Evolutionary conservation across 2,888 invertebrate genomes (phyloP).

Genomic region (Sphaerophoria taeniata): DNA sequence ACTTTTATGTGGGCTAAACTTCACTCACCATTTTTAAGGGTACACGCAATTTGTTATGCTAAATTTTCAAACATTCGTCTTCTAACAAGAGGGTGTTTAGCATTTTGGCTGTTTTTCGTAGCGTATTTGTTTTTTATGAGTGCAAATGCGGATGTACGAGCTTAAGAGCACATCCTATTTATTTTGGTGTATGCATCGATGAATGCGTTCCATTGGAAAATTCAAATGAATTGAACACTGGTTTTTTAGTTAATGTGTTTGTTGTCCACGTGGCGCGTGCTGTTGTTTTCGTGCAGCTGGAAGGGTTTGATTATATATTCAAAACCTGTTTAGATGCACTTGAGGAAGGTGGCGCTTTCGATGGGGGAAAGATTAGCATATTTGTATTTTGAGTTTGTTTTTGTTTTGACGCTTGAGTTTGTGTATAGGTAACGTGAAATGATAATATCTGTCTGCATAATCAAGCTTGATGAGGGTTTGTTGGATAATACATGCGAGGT

Average conservation of each 20-base stretch:
- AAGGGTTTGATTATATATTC: constrained; percentile 12
- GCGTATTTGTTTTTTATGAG: constrained; percentile 53
- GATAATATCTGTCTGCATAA: constrained; percentile 55
- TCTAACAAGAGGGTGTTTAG: constrained; percentile 43
- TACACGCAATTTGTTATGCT: constrained; percentile 44
- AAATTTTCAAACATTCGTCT: constrained; percentile 39
- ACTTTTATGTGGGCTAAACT: too few relatives aligned
- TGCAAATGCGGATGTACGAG: constrained; percentile 21
- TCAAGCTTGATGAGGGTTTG: constrained; percentile 60
- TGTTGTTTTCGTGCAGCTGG: background rate
- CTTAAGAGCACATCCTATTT: background rate
- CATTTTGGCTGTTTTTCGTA: constrained; percentile 20
- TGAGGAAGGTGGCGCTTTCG: background rate
- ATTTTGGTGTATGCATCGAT: constrained; percentile 3
- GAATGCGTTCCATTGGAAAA: constrained; percentile 57
- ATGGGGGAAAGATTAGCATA: constrained; percentile 41
- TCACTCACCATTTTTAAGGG: constrained; percentile 6
- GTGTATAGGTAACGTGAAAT: constrained; percentile 15
- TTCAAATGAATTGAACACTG: constrained; percentile 51
- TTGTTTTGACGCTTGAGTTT: constrained; percentile 57
- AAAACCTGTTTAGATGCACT: background rate
- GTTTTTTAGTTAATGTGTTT: constrained; percentile 33
- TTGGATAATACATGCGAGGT: constrained; percentile 47
- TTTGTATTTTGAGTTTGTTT: constrained; percentile 34
- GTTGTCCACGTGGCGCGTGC: background rate